A percentile compares a stretch with the other conserved stretches of the same genome.
These are phyloP conservation scores for Sycophila texana DNA, from an alignment of 2,888 invertebrate genomes.

Conservation along the genomic window DNA sequence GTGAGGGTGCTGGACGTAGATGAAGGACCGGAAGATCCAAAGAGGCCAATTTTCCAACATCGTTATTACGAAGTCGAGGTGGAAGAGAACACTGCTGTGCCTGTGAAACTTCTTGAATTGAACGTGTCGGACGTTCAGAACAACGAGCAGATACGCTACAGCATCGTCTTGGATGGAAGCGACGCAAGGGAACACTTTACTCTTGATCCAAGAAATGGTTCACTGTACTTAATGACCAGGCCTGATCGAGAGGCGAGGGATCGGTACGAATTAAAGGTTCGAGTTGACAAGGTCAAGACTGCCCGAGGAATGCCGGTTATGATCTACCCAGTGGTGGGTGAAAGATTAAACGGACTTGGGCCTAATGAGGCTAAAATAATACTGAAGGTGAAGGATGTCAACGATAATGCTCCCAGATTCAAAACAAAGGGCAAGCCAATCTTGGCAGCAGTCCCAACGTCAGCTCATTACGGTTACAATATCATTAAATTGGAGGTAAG, in stretches of 20 bases:
- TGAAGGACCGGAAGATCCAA: slow-evolving; percentile 75
- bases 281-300: slow-evolving; percentile 78
- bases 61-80: slow-evolving; percentile 89
- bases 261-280: slow-evolving; percentile 80
- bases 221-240: slow-evolving; percentile 83
- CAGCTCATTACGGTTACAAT: slow-evolving; percentile 88
- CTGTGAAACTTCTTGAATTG: slow-evolving; percentile 84
- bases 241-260: slow-evolving; percentile 86
- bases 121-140: slow-evolving; percentile 85
- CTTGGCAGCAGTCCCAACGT: slow-evolving; percentile 88
- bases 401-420: slow-evolving; percentile 90
- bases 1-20: slow-evolving; percentile 82
- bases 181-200: slow-evolving; percentile 81
- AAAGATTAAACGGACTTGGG: slow-evolving; percentile 83
- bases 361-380: slow-evolving; percentile 88
- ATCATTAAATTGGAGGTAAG: slow-evolving; percentile 84
- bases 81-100: slow-evolving; percentile 87
- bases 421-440: slow-evolving; percentile 85
- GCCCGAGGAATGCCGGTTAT: slow-evolving; percentile 85
- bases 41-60: slow-evolving; percentile 78
- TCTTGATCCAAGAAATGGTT: slow-evolving; percentile 86
- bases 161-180: slow-evolving; percentile 79
- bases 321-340: slow-evolving; percentile 86
- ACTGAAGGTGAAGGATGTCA: slow-evolving; percentile 86
- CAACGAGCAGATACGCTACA: slow-evolving; percentile 81